Evolutionary conservation across 2,113 vertebrate genomes (phyloP).

Genomic region (Oreocharis arfaki): DNA sequence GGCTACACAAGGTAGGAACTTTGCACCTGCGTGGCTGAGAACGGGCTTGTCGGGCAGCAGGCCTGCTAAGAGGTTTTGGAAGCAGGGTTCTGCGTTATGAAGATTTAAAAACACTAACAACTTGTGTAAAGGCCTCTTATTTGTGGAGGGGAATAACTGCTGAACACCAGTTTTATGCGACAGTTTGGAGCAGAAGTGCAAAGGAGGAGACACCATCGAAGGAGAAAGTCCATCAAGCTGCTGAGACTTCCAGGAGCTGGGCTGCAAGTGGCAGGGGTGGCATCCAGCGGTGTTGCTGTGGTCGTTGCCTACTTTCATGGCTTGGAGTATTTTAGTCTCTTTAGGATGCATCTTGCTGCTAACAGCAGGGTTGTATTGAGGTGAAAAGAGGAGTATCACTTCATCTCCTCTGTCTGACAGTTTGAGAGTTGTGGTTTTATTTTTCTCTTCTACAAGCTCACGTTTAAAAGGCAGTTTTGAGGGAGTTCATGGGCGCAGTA

Average conservation of each 20-base stretch:
- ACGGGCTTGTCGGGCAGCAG: not conserved
- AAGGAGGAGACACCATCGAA: not conserved
- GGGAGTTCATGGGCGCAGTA: not conserved
- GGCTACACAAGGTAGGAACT: constrained; percentile 80
- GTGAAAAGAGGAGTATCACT: not conserved
- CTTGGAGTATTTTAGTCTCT: not conserved
- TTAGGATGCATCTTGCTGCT: not conserved
- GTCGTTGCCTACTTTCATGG: not conserved
- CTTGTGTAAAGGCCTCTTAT: not conserved
- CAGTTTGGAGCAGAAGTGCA: not conserved
- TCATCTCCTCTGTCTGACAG: not conserved
- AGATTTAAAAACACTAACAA: not conserved
- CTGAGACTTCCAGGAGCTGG: not conserved
- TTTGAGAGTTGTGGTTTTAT: not conserved
- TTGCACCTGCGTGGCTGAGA: not conserved
- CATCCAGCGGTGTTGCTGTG: not conserved
- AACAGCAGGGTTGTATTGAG: not conserved
- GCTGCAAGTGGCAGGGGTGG: not conserved
- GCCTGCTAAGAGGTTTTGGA: not conserved
- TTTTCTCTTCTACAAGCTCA: not conserved
- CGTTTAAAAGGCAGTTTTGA: not conserved
- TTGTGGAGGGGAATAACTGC: not conserved
- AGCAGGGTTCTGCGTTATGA: not conserved
- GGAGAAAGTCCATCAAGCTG: not conserved
- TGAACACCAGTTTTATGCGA: not conserved